These are phyloP conservation scores for Crepidodera aurea DNA, from an alignment of 2,888 invertebrate species.

Conservation along the genomic window DNA sequence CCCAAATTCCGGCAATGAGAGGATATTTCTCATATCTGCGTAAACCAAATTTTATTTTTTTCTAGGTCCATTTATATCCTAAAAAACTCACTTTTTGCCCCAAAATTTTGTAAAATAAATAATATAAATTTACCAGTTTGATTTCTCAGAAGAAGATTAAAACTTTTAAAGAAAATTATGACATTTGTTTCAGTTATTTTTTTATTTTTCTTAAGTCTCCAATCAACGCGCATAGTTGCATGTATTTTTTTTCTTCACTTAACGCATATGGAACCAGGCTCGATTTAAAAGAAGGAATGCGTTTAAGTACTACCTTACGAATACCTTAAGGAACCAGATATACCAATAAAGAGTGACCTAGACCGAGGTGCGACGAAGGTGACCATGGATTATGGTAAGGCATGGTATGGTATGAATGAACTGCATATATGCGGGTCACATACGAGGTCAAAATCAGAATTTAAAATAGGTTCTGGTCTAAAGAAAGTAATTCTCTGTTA, in stretches of 20 bases:
- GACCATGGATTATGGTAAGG: not conserved
- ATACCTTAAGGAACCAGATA: not conserved
- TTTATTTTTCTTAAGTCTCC: too few species aligned
- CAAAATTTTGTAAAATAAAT: too few species aligned
- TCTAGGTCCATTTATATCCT: too few species aligned
- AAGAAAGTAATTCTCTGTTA: conserved; percentile 24
- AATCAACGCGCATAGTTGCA: not conserved
- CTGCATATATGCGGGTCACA: conserved; percentile 31
- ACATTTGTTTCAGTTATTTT: too few species aligned
- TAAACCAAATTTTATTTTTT: too few species aligned
- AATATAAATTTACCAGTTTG: too few species aligned
- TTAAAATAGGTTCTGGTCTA: conserved; percentile 8
- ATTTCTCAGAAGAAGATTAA: too few species aligned
- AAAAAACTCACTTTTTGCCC: too few species aligned
- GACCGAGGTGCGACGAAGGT: not conserved
- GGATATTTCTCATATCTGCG: too few species aligned
- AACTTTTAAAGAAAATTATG: too few species aligned
- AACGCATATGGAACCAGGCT: not conserved
- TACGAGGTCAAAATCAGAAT: conserved; percentile 36
- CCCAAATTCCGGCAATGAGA: too few species aligned
- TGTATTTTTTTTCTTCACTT: not conserved
- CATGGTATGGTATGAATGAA: conserved; percentile 1
- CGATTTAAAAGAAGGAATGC: conserved; percentile 2
- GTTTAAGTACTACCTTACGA: conserved; percentile 4
- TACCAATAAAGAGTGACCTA: conserved; percentile 3